Base-by-base conservation (phyloP, 2,797 vertebrate genomes). In the Selene dorsalis region DNA sequence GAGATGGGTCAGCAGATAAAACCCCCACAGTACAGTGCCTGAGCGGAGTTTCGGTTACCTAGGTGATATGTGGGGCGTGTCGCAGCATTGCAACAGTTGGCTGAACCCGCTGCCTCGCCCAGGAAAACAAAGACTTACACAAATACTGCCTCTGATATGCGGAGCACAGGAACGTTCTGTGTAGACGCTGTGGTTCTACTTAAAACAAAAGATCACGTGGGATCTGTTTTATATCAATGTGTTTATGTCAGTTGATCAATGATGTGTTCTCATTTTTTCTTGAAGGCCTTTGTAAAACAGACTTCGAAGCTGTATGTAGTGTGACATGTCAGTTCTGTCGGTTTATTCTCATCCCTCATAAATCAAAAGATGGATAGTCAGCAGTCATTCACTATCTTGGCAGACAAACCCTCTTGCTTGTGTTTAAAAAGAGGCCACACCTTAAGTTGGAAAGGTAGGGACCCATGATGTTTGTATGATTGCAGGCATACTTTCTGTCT, bases 11-110 rank as follows among this genome's bases (percentile, higher is more conserved):
- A 82, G 80, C 73, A 75, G 89, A 90, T 90, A 78, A 90, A 77
- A 58, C 14, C 32, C 72, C 28, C 73, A 45, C 79, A 62, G 84
- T 57, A 68, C 60, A 66, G 67, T 60, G 66, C 26, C 59, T 53
- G 73, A 59, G 72, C 28, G n/a, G 70, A 81, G 74, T 82, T 89
- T 81, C 30, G 20, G 93, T 92, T 87, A 80, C 91, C 90, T 69
- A 62, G 88, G 90, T 38, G 43, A 93, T 87, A 47, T 17, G 64
- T 39, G 7, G 89, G 90, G 91, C 6, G 90, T 91, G 91, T 92
- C 77, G n/a, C 75, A 60, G 79, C 79, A 79, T 87, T 91, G 77
- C 79, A 90, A 88, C 86, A 86, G 87, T 90, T 88, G 88, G 73
- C 88, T 90, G 88, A 90, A 87, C 73, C 60, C 69, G 1, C 22